These are phyloP conservation scores for Patiria pectinifera DNA, from an alignment of 53 echinoderm and acorn worm genomes.

Conservation along the genomic window DNA sequence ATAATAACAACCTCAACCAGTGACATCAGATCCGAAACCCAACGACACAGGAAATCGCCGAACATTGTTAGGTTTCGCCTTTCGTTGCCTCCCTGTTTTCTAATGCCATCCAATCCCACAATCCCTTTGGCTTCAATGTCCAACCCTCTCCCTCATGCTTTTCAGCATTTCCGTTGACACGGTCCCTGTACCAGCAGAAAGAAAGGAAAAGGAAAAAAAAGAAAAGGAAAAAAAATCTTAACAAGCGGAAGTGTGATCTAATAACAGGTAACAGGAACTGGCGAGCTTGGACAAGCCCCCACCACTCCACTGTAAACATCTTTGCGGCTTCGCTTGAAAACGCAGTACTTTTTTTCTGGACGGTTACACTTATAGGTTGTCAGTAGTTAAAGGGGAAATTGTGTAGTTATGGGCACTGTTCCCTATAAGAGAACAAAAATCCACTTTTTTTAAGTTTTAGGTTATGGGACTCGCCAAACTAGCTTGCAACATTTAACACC, in stretches of 20 bases:
- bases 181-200: not conserved
- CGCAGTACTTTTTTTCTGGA: not conserved
- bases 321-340: not conserved
- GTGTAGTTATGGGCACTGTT: not conserved
- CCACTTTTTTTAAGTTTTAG: no score
- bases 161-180: not conserved
- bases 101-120: not conserved
- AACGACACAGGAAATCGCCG: not conserved
- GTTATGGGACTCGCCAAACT: no score
- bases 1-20: not conserved
- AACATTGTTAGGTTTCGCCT: not conserved
- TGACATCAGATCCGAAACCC: not conserved
- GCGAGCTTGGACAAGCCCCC: not conserved
- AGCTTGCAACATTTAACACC: no score
- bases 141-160: not conserved
- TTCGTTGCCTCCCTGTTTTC: not conserved
- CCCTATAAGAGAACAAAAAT: not conserved
- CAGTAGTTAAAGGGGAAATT: not conserved
- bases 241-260: not conserved
- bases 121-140: not conserved
- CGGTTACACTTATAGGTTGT: not conserved
- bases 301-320: not conserved
- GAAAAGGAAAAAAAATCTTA: not conserved
- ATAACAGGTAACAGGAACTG: constrained; percentile 19
- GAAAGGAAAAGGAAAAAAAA: not conserved